Conservation (phyloP, 2,888 invertebrate genomes). For the Aromia moschata region DNA sequence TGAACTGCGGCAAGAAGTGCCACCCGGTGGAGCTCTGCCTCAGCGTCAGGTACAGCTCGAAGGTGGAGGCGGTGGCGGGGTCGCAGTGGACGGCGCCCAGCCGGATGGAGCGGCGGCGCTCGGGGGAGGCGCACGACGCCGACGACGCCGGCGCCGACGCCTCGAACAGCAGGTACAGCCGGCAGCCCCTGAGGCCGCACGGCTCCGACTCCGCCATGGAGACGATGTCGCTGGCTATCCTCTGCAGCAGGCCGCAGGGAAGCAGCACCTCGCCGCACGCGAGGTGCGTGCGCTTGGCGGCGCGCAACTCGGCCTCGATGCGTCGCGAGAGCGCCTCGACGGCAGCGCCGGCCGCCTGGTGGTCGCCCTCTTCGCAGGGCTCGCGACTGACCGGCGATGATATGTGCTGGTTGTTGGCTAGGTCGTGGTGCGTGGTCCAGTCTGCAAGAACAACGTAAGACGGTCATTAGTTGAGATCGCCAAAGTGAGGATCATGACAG, state of each 20-base stretch:
- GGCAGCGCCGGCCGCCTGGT: conserved; percentile 70
- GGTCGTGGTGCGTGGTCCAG: conserved; percentile 57
- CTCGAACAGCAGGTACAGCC: conserved; percentile 85
- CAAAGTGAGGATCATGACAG: too few species aligned
- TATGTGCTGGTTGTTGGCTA: conserved; percentile 31
- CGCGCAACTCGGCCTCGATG: conserved; percentile 80
- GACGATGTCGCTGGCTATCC: conserved; percentile 82
- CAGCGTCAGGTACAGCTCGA: conserved; percentile 87
- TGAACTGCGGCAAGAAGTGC: conserved; percentile 87
- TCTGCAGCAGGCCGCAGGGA: conserved; percentile 82
- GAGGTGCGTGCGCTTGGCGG: conserved; percentile 82
- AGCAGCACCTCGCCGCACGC: conserved; percentile 86
- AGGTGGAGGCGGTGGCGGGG: conserved; percentile 86
- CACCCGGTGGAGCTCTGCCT: conserved; percentile 86
- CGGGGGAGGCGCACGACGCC: too few species aligned
- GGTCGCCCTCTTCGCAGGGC: conserved; percentile 58
- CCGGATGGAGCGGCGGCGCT: conserved; percentile 67
- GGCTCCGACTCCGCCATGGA: conserved; percentile 89
- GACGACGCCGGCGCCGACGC: too few species aligned
- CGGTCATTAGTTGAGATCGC: too few species aligned
- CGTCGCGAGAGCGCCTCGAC: conserved; percentile 77
- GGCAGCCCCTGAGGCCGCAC: conserved; percentile 87
- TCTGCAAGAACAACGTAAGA: conserved; percentile 45
- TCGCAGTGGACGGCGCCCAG: conserved; percentile 86
- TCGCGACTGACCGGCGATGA: conserved; percentile 44